These are phyloP conservation scores for Gobionotothen gibberifrons DNA, from an alignment of 2,797 vertebrate species.

Conservation along the genomic window DNA sequence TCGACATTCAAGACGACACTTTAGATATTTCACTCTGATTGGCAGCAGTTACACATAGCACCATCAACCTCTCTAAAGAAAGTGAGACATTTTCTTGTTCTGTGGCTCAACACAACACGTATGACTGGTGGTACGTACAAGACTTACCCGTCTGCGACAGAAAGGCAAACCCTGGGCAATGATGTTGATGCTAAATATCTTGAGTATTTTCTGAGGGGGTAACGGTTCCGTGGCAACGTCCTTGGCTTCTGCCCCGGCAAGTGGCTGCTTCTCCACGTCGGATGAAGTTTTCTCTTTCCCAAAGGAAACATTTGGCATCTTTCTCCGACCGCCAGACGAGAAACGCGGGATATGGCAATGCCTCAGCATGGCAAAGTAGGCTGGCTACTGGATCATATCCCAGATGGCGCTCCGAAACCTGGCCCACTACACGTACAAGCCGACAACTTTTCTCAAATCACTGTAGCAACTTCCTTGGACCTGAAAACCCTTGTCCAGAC, in stretches of 20 bases:
- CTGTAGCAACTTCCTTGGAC: slow-evolving; percentile 76
- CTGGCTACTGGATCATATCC: slow-evolving; percentile 79
- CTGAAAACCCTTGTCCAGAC: slow-evolving; percentile 80
- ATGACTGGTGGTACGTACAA: neutral
- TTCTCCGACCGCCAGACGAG: slow-evolving; percentile 78
- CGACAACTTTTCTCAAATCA: slow-evolving; percentile 70
- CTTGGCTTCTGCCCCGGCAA: slow-evolving; percentile 87
- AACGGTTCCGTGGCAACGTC: slow-evolving; percentile 85
- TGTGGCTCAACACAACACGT: neutral
- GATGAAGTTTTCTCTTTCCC: slow-evolving; percentile 84
- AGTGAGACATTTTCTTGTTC: slow-evolving; percentile 25
- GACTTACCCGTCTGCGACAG: slow-evolving; percentile 97
- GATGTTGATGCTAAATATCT: slow-evolving; percentile 99
- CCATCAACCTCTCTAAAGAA: slow-evolving; percentile 3
- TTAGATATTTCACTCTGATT: neutral
- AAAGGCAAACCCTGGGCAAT: slow-evolving; percentile 97
- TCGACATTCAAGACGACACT: too few species aligned
- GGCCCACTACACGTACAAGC: slow-evolving; percentile 31
- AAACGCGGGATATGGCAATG: slow-evolving; percentile 87
- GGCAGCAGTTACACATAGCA: neutral
- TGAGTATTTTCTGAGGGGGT: slow-evolving; percentile 94
- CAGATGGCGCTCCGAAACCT: slow-evolving; percentile 43
- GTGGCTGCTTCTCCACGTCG: slow-evolving; percentile 83
- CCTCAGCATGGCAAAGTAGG: slow-evolving; percentile 81
- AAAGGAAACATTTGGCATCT: slow-evolving; percentile 88